Evolutionary conservation across 2,888 invertebrate species (phyloP), one percentile per base, ranked within the genome.

Genomic region (Fabriciana adippe): DNA sequence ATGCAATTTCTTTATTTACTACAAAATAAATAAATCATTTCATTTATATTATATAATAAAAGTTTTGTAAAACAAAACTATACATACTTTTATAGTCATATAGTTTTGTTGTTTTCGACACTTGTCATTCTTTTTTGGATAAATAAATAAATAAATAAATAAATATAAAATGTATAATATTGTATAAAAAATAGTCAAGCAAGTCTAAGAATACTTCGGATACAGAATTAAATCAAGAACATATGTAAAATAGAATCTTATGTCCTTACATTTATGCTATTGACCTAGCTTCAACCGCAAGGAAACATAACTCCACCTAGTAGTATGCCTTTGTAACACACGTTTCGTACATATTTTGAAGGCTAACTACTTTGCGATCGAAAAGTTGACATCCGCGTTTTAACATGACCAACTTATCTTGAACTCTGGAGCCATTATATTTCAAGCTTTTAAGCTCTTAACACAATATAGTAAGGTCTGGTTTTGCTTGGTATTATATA

Each of bases 311-410:
- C 67, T 70, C 72, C 67, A 70, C 73, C 18, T 45, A 13, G 5
- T 60, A 41, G 61, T 54, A 71, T 50, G 72, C 68, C 62, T 68
- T 70, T 65, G 69, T 67, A 61, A 41, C 71, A 72, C 70, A 70
- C 66, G 72, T 41, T 41, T 41, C 8, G 35, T 11, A 41, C 35
- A 11, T 41, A 76, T 78, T 78, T 67, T 76, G 88, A 91, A 91
- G 91, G 91, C 79, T 78, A 82, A 85, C 90, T 81, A 85, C 85
- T 88, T 74, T 79, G 79, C 84, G 79, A 84, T 86, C 85, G 85
- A 85, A 86, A 88, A 86, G 76, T 83, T 73, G 77, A 85, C 78
- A 87, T 91, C 90, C 90, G 91, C 81, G 80, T 90, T 84, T 78
- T 78, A 77, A 75, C 71, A 15, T 15, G 18, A 26, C 50, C 31